Conservation (phyloP, 2,888 invertebrate genomes). For the Selenia dentaria region DNA sequence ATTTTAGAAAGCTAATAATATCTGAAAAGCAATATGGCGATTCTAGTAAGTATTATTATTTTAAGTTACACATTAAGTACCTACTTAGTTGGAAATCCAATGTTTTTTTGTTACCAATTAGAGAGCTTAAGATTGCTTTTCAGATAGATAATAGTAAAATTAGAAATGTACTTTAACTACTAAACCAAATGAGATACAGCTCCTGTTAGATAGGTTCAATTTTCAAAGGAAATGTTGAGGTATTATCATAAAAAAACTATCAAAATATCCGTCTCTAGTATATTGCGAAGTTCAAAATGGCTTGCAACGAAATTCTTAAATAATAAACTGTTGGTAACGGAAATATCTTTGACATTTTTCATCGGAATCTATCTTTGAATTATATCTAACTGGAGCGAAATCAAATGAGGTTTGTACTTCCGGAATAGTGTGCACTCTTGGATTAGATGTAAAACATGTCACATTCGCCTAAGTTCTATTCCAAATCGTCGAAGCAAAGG, state of each 20-base stretch:
- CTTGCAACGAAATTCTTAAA: too few species aligned
- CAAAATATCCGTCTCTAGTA: too few species aligned
- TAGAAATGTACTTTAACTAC: constrained; percentile 1
- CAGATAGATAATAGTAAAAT: constrained; percentile 40
- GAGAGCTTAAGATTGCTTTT: constrained; percentile 41
- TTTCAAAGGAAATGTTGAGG: not conserved
- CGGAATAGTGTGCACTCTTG: not conserved
- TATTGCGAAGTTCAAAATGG: too few species aligned
- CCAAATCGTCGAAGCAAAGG: constrained; percentile 51
- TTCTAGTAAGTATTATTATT: constrained; percentile 2
- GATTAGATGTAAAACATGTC: constrained; percentile 25
- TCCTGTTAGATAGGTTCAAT: not conserved
- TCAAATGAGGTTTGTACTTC: constrained; percentile 1
- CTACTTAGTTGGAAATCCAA: constrained; percentile 23
- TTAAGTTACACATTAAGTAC: constrained; percentile 47
- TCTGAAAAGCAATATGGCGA: constrained; percentile 22
- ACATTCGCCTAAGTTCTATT: constrained; percentile 45
- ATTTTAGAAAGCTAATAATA: constrained; percentile 14
- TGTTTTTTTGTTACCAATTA: constrained; percentile 9
- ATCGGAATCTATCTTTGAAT: too few species aligned
- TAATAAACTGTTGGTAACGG: too few species aligned
- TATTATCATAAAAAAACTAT: too few species aligned
- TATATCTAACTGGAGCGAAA: not conserved
- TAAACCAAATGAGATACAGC: constrained; percentile 5
- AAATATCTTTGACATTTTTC: too few species aligned